phyloP scores from a whole-genome alignment of 2,888 invertebrate genomes.

The Cecidostiba fungosa region DNA sequence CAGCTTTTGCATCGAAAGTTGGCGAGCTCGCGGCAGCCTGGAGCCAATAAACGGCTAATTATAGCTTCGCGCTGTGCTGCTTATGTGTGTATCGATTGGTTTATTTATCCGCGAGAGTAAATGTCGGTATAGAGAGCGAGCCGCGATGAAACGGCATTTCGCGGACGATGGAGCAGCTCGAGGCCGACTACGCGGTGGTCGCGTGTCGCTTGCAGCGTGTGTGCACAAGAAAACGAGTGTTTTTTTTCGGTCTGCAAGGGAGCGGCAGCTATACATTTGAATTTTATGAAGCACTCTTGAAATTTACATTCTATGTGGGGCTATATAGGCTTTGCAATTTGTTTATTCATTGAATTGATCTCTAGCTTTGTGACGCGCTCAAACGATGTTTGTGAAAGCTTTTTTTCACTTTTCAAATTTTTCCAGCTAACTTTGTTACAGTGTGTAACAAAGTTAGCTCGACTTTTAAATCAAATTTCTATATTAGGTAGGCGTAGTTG shows the following conservation, averaged over 20 bases:
- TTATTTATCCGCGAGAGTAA: slow-evolving; percentile 62
- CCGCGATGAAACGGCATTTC: slow-evolving; percentile 23
- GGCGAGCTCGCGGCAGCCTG: neutral
- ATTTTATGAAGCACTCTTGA: neutral
- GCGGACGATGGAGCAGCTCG: slow-evolving; percentile 22
- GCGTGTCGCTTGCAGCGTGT: neutral
- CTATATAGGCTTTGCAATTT: too few relatives aligned
- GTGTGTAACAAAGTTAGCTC: too few relatives aligned
- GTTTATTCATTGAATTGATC: too few relatives aligned
- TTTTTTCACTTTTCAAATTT: too few relatives aligned
- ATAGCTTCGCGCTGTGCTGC: slow-evolving; percentile 53
- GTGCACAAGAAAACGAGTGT: neutral
- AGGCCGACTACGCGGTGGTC: slow-evolving; percentile 27
- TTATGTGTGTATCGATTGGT: slow-evolving; percentile 64
- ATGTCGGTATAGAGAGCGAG: slow-evolving; percentile 6
- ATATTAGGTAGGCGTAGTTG: too few relatives aligned
- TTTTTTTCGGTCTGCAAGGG: neutral
- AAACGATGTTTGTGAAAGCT: too few relatives aligned
- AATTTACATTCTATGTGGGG: neutral
- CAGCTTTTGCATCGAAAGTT: neutral
- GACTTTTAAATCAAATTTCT: too few relatives aligned
- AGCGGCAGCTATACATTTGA: neutral
- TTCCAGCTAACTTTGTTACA: too few relatives aligned
- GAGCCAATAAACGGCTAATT: slow-evolving; percentile 64
- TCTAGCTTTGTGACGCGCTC: too few relatives aligned